Evolutionary conservation across 2,113 vertebrate genomes (phyloP), one percentile per base, ranked within the genome.

Genomic region (Poicephalus meyeri): DNA sequence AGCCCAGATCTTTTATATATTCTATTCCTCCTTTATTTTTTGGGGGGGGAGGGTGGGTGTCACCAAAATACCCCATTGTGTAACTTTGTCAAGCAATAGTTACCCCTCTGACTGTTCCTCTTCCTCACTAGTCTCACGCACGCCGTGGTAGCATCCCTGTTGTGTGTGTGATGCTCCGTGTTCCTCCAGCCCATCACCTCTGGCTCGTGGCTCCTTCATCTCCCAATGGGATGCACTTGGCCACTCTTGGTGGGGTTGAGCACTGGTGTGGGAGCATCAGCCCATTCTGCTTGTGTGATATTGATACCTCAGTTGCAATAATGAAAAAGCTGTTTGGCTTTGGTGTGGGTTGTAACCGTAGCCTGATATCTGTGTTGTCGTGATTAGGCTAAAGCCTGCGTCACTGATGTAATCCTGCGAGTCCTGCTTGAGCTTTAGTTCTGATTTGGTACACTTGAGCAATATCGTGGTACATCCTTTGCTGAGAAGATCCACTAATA

Each of bases 11-110:
- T 88, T 91, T 92, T 88, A 11, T 86, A 83, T 86, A 83, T 44
- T 81, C 63, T 13, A 21, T 53, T 74, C 73, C 49, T 39, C 44
- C 31, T 31, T 39, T 29, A 4, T 77, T 41, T 47, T 2, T 61
- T 13, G 13, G 10, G 10, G 50, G 20, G 21, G 46, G 16, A 12
- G 37, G 31, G 56, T 52, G 10, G 7, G 12, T 7, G 64, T 35
- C 11, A 17, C 3, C 9, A 39, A 33, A 20, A 39, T 35, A n/a
- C 46, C 55, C 93, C 1, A 33, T 55, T 70, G 95, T 81, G 94
- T 46, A 4, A 65, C 49, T 95, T 80, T 73, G 84, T 68, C 79
- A 18, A 97, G 97, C 95, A 96, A 93, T 96, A 97, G 86, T 77
- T 64, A 52, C 63, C 88, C 88, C 65, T 55, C 55, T 12, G 86